A percentile compares a stretch with the other conserved stretches of the same genome.
Conservation (phyloP, 2,113 vertebrate genomes). For the Oncorhynchus masou region DNA sequence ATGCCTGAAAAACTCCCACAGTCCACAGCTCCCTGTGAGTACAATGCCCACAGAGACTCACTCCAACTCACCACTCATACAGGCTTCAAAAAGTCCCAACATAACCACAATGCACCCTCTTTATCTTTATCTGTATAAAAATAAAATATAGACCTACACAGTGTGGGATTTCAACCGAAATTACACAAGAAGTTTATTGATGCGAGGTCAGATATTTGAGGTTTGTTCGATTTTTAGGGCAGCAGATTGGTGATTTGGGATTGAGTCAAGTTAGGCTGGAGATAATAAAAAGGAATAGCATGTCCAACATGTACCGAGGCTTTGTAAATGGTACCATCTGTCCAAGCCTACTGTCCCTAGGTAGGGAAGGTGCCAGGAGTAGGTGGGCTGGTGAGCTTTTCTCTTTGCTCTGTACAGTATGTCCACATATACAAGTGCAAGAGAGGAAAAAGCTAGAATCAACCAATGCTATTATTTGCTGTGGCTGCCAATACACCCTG, state of each 20-base stretch:
- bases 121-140: slow-evolving; percentile 1
- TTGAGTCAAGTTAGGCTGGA: background rate
- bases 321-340: slow-evolving; percentile 11
- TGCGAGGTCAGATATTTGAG: background rate
- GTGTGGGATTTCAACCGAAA: background rate
- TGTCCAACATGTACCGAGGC: background rate
- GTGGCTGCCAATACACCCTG: background rate
- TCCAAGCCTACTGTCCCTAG: background rate
- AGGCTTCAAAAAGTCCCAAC: slow-evolving; percentile 24
- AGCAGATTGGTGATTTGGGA: background rate
- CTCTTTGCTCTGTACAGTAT: background rate
- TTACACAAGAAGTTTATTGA: background rate
- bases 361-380: background rate
- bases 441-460: background rate
- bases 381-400: background rate
- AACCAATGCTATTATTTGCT: background rate
- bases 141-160: background rate
- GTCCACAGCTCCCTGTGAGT: slow-evolving; percentile 62
- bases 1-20: slow-evolving; percentile 66
- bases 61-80: slow-evolving; percentile 44
- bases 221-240: background rate
- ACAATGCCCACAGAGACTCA: slow-evolving; percentile 52
- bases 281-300: slow-evolving; percentile 2
- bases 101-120: background rate
- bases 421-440: no score